phyloP scores from a whole-genome alignment of 2,113 vertebrate genomes.

The Thinocorus orbignyianus region DNA sequence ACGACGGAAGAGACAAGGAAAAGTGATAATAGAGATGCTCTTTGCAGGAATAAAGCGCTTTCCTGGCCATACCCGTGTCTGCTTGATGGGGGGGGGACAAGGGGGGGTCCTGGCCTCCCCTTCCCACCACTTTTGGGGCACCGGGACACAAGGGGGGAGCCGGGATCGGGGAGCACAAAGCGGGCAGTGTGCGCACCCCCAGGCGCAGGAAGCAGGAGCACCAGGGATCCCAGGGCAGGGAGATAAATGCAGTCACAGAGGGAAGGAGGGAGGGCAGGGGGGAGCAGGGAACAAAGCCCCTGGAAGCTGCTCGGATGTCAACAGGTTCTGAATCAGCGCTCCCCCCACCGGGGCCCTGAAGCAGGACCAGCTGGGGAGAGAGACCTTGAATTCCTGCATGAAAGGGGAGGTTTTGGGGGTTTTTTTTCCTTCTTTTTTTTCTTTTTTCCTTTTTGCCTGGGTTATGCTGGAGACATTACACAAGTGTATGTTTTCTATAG shows the following conservation, averaged over 20 bases:
- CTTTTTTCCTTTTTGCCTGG: neutral
- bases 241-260: neutral
- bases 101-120: neutral
- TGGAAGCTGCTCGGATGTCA: slow-evolving; percentile 49
- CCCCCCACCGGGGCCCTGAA: slow-evolving; percentile 4
- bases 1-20: neutral
- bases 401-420: too few species aligned
- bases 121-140: neutral
- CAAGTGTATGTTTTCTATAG: neutral
- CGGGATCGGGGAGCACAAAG: neutral
- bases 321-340: neutral
- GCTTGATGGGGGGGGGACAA: neutral
- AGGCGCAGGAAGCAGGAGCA: neutral
- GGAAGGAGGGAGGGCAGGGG: neutral
- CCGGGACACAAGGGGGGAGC: neutral
- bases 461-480: slow-evolving; percentile 5
- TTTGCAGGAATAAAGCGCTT: neutral
- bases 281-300: neutral
- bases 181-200: neutral
- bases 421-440: too few species aligned
- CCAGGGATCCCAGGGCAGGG: neutral
- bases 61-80: neutral
- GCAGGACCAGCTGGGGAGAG: neutral
- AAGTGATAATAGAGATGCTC: neutral
- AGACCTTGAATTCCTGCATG: slow-evolving; percentile 28